Percentiles rank a stretch among this genome's conserved stretches.
Conservation (phyloP, 2,888 invertebrate genomes). For the Trachelus tabidus region DNA sequence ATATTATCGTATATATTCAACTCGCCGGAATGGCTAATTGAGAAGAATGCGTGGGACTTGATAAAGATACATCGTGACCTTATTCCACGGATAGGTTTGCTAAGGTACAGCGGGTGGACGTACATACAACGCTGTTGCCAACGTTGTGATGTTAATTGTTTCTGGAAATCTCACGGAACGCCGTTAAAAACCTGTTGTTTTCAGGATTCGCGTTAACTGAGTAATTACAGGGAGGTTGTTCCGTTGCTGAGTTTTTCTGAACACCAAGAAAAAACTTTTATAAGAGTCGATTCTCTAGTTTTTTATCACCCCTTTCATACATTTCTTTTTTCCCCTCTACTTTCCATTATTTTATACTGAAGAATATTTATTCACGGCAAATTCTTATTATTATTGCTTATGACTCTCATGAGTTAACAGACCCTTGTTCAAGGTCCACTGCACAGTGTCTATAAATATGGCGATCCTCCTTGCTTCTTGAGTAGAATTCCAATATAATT, state of each 20-base stretch:
- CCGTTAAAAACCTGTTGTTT: neutral
- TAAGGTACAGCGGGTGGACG: neutral
- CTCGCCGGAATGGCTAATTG: conserved; percentile 26
- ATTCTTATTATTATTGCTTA: neutral
- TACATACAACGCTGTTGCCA: neutral
- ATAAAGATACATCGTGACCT: conserved; percentile 21
- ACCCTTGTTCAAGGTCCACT: neutral
- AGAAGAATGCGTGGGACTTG: conserved; percentile 39
- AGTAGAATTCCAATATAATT: neutral
- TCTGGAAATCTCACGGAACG: neutral
- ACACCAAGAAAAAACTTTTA: neutral
- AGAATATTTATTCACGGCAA: neutral
- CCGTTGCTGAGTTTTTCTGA: neutral
- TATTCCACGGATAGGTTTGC: neutral
- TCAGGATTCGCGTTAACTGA: neutral
- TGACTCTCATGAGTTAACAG: neutral
- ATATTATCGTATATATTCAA: conserved; percentile 18
- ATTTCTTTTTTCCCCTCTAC: neutral
- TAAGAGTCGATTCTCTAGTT: neutral
- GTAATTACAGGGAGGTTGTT: neutral
- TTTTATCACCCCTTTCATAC: neutral
- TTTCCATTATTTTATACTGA: neutral
- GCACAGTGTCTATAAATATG: neutral
- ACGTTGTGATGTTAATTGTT: neutral
- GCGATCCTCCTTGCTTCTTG: neutral